Conservation (phyloP, 2,888 invertebrate species). For the Cheilosia urbana region DNA sequence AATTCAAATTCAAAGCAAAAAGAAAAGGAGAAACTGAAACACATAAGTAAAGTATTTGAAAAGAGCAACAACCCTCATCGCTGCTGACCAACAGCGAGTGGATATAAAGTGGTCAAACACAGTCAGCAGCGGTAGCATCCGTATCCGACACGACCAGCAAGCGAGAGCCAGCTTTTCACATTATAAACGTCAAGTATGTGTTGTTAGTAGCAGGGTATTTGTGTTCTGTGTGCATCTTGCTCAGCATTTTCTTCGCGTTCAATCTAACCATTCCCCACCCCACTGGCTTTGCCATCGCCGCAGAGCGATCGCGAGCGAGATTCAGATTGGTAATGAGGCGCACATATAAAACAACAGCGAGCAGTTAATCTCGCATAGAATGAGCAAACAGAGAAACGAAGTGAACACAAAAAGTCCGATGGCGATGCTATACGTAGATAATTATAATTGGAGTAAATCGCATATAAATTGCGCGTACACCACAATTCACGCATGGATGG, state of each 20-base stretch:
- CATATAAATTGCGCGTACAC: constrained; percentile 58
- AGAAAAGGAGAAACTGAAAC: constrained; percentile 49
- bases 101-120: constrained; percentile 42
- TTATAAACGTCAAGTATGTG: constrained; percentile 54
- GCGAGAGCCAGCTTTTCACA: constrained; percentile 58
- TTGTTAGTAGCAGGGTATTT: constrained; percentile 33
- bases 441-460: constrained; percentile 74
- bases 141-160: not conserved
- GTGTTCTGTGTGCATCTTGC: constrained; percentile 57
- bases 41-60: constrained; percentile 60
- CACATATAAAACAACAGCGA: constrained; percentile 51
- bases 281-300: not conserved
- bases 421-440: constrained; percentile 39
- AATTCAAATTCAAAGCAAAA: constrained; percentile 62
- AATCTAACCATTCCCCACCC: not conserved
- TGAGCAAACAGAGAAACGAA: constrained; percentile 50
- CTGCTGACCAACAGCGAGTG: constrained; percentile 49
- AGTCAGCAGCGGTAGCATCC: constrained; percentile 52
- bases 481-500: constrained; percentile 57
- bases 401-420: constrained; percentile 13
- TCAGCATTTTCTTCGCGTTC: constrained; percentile 46
- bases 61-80: constrained; percentile 73
- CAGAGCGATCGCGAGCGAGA: constrained; percentile 24
- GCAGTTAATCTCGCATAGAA: constrained; percentile 40
- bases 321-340: constrained; percentile 70